Base-by-base conservation (phyloP, 2,888 invertebrate species). In the Athrips mouffetella region DNA sequence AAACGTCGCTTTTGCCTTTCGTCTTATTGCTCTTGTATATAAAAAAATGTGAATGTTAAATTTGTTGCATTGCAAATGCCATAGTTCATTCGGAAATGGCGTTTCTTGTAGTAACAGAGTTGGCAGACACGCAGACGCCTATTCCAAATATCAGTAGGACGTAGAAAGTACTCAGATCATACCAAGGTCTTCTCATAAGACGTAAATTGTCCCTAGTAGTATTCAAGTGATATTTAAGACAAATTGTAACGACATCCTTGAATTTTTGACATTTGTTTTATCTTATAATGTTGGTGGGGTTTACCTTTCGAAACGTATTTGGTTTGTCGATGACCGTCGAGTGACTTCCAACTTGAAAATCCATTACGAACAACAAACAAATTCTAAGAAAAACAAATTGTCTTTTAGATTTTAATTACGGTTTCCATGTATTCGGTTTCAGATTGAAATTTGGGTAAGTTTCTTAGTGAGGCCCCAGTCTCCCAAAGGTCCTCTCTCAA, bases 71-170 rank as follows among this genome's bases (percentile, higher is more conserved):
- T 29, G 47, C 45, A 74, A 77, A 80, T 67, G 69, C 69, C 75
- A 76, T 48, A 77, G 81, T 73, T 81, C 79, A 69, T 65, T 68
- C 67, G 57, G 76, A 80, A 82, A 77, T 72, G 72, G 72, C 57
- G 56, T 60, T 56, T 57, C 68, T 62, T 62, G 67, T 72, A 77
- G 76, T 79, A 80, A 72, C 66, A 67, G 61, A 69, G 68, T 80
- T 81, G 81, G 83, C 84, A 82, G 67, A 72, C 75, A 63, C 58
- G 54, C 60, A 62, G 63, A 62, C 70, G 65, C 62, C 60, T 65
- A 61, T 68, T 57, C 62, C 55, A 85, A 85, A 87, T 86, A 81
- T 83, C 85, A 86, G 70, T 84, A 65, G 82, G 85, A 59, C 82
- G 78, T 65, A 62, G 69, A 76, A 76, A 75, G 65, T 60, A 63